Conservation (phyloP, 2,888 invertebrate genomes). For the Busseola fusca region DNA sequence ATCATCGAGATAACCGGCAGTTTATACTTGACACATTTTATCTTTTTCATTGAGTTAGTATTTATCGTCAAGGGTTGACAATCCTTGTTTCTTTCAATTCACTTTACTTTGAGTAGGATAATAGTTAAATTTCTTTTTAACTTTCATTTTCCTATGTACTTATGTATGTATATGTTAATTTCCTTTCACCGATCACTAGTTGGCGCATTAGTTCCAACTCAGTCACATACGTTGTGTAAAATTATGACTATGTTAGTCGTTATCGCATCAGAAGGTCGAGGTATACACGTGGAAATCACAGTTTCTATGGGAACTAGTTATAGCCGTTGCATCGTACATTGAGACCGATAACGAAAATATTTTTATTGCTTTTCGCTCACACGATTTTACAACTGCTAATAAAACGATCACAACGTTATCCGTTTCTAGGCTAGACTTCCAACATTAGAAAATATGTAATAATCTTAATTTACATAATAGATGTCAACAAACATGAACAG, state of each 20-base stretch:
- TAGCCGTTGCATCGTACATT: constrained; percentile 60
- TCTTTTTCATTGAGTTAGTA: neutral
- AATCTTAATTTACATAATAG: constrained; percentile 1
- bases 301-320: constrained; percentile 70
- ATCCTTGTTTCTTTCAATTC: neutral
- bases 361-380: constrained; percentile 63
- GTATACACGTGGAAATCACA: constrained; percentile 59
- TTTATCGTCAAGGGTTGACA: neutral
- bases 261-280: constrained; percentile 61
- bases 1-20: neutral
- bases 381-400: constrained; percentile 58
- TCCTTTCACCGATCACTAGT: constrained; percentile 22
- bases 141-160: neutral
- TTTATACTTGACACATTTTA: neutral
- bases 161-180: neutral
- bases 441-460: neutral
- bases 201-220: constrained; percentile 43
- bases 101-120: neutral
- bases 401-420: constrained; percentile 41
- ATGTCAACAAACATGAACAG: neutral
- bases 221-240: constrained; percentile 26
- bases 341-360: constrained; percentile 66
- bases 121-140: neutral
- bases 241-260: constrained; percentile 49
- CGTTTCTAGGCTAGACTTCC: constrained; percentile 19